Evolutionary conservation across 2,113 vertebrate species (phyloP), one percentile per base, ranked within the genome.

Genomic region (Callocephalon fimbriatum): DNA sequence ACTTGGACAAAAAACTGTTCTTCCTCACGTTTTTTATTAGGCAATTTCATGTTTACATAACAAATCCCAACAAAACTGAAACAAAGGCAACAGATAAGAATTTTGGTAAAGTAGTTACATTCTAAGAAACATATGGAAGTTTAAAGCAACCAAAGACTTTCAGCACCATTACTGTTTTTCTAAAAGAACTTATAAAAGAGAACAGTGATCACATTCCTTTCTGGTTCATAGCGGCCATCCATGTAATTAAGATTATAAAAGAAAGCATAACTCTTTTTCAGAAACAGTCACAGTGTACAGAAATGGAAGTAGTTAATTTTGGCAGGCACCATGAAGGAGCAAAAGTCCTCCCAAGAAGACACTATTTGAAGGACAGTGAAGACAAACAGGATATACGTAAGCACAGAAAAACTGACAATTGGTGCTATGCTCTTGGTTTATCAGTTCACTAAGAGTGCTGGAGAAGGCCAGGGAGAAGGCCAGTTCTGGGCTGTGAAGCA

Each of bases 231-330:
- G 58, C 8, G 67, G 15, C 17, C 12, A 42, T 31, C 9, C 16
- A 62, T 53, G 42, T 80, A 44, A 16, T 31, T 58, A 70, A 37
- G 19, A 35, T 5, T 20, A 9, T 48, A 77, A 66, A 91, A 73
- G 10, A 90, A 87, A 56, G 10, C 15, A 6, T 59, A 65, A 37
- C 7, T 51, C 10, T 42, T 20, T 74, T 81, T 51, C 44, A 77
- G 31, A 48, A 77, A 44, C 8, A 65, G 38, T 31, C n/a, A 54
- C 22, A 75, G 23, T 0, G 0, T 27, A 53, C 2, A 48, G 18
- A 90, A 78, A 45, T 1, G 16, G 21, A 70, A 66, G 20, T 26
- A 12, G 5, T 26, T 47, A 6, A 25, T 44, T 81, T 77, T 35
- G 25, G 15, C 20, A 81, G 54, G 11, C 15, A 42, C 22, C 20